phyloP scores from a whole-genome alignment of 2,797 vertebrate species.

The Salmo trutta region DNA sequence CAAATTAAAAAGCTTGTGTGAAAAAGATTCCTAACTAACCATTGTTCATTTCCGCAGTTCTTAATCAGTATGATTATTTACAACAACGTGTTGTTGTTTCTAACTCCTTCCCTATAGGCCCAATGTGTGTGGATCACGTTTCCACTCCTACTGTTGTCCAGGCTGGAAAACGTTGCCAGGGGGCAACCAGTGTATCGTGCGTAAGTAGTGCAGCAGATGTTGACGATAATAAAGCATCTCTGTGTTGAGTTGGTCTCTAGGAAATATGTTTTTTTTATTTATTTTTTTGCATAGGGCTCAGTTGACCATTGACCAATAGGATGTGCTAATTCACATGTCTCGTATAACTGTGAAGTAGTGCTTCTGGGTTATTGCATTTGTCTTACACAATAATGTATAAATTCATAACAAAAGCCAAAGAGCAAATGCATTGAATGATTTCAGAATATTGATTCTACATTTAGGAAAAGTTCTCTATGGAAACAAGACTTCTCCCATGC shows the following conservation, averaged over 20 bases:
- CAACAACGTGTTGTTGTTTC: not conserved
- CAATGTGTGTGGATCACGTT: constrained; percentile 80
- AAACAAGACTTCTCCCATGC: not conserved
- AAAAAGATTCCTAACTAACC: not conserved
- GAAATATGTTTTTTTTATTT: too few species aligned
- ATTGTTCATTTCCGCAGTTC: not conserved
- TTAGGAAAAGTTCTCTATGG: not conserved
- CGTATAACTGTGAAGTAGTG: not conserved
- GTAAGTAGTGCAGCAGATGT: constrained; percentile 69
- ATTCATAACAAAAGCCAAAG: not conserved
- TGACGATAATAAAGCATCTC: not conserved
- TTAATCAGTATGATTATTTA: not conserved
- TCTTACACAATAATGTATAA: not conserved
- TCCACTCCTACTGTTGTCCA: constrained; percentile 79
- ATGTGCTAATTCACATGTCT: too few species aligned
- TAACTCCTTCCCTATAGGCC: constrained; percentile 59
- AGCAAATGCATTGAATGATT: not conserved
- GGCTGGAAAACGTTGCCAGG: constrained; percentile 79
- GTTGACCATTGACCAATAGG: too few species aligned
- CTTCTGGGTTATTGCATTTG: not conserved
- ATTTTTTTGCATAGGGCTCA: too few species aligned
- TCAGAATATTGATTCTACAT: not conserved
- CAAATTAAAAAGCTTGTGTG: not conserved
- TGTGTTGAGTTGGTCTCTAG: too few species aligned
- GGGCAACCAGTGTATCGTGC: constrained; percentile 80